These are phyloP conservation scores for Sabatieria punctata DNA, from an alignment of 2,888 invertebrate species.

Conservation along the genomic window DNA sequence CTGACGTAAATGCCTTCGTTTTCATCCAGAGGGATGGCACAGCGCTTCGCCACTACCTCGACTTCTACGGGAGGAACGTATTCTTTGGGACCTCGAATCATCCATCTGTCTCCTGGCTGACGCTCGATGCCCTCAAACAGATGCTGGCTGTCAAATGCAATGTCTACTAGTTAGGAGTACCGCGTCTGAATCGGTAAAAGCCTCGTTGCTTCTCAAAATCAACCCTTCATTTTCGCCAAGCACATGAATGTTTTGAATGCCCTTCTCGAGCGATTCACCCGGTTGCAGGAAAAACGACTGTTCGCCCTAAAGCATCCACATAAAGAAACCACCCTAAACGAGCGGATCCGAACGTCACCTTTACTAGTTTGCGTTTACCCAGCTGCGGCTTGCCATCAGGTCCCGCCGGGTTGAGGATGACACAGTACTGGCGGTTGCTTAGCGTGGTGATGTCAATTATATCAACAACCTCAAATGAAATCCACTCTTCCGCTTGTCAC, in stretches of 20 bases:
- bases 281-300: constrained; percentile 39
- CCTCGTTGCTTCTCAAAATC: constrained; percentile 35
- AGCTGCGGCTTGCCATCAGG: constrained; percentile 33
- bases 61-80: constrained; percentile 40
- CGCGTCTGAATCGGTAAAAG: constrained; percentile 25
- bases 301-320: constrained; percentile 31
- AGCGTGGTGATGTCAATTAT: constrained; percentile 37
- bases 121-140: constrained; percentile 24
- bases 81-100: constrained; percentile 39
- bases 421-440: constrained; percentile 39
- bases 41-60: constrained; percentile 35
- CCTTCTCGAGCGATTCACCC: constrained; percentile 37
- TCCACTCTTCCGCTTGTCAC: not conserved
- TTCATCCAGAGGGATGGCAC: constrained; percentile 39
- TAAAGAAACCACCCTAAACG: not conserved
- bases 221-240: constrained; percentile 39
- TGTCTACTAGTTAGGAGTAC: constrained; percentile 10
- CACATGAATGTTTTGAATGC: constrained; percentile 37
- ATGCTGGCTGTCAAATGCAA: not conserved
- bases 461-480: constrained; percentile 30
- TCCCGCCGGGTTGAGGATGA: constrained; percentile 36
- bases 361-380: constrained; percentile 37
- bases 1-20: constrained; percentile 41
- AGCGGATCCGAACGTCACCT: constrained; percentile 19
- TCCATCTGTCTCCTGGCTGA: constrained; percentile 39